Evolutionary conservation across 1,140 invertebrate species (phyloP), one percentile per base, ranked within the genome.

Genomic region (Arctopsyche grandis): DNA sequence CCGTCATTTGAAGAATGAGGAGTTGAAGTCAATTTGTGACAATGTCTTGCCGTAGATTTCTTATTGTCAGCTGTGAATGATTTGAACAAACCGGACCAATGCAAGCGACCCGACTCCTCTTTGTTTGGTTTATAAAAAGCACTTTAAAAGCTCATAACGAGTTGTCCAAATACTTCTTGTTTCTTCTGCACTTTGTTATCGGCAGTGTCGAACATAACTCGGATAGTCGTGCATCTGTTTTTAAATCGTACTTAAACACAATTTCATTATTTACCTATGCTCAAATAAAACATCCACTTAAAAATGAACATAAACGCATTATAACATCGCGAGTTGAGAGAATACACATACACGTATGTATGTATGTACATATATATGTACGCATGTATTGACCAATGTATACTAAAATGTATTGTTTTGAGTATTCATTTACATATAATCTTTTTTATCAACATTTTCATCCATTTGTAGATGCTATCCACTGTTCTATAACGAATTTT

Each of bases 121-220:
- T 74, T 74, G 71, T 74, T 74, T 74, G 71, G 71, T 74, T 74
- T 74, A 74, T 74, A 74, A 74, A 74, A 74, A 74, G 71, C 71
- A 74, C 71, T 74, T 74, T 74, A 74, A 74, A 74, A 74, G 71
- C 71, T 74, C 24, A 74, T 74, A 74, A 74, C 71, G 71, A 74
- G n/a, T 74, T 74, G 48, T 56, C 46, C 71, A 74, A 74, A 74
- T 48, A 74, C 71, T 21, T 48, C 71, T 74, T 74, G 71, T 46
- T 46, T 46, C 69, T 74, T 46, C 10, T 46, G 48, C 44, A 74
- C 48, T 74, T 56, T 56, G 71, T 56, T 29, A 74, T 46, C 38
- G 69, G 29, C 26, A 26, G 16, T 29, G 21, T 70, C 12, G 69
- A 16, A n/a, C 69, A 69, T 29, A 43, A 38, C 24, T 71, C 43